phyloP scores from a whole-genome alignment of 2,797 vertebrate genomes.

The Pogonophryne albipinna region DNA sequence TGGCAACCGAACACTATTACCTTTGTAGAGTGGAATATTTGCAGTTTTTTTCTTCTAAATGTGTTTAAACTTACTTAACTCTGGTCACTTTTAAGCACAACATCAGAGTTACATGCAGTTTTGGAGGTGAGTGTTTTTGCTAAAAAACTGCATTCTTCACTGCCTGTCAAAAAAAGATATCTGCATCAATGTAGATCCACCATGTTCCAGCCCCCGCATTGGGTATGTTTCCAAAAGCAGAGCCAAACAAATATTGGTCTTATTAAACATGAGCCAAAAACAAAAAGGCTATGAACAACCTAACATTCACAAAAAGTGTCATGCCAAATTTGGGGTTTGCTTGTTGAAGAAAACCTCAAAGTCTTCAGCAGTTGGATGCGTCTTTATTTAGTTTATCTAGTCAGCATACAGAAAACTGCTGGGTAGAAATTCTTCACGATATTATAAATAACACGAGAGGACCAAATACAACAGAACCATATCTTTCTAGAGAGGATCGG shows the following conservation, averaged over 20 bases:
- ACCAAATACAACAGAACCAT: slow-evolving; percentile 21
- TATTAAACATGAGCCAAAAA: slow-evolving; percentile 16
- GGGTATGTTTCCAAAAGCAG: background rate
- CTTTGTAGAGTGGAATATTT: slow-evolving; percentile 64
- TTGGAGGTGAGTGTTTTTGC: slow-evolving; percentile 9
- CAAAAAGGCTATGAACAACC: background rate
- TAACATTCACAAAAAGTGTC: background rate
- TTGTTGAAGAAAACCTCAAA: slow-evolving; percentile 31
- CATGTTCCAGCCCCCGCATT: background rate
- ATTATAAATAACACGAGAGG: background rate
- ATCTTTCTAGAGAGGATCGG: background rate
- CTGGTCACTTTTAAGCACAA: slow-evolving; percentile 34
- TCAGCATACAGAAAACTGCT: slow-evolving; percentile 1
- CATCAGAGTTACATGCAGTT: slow-evolving; percentile 9
- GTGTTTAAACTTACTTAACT: slow-evolving; percentile 33
- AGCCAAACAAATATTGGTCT: slow-evolving; percentile 15
- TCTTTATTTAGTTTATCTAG: background rate
- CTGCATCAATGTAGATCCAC: background rate
- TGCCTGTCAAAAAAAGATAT: background rate
- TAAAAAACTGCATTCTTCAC: background rate
- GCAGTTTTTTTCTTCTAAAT: slow-evolving; percentile 32
- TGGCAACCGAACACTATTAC: slow-evolving; percentile 64
- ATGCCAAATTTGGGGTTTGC: slow-evolving; percentile 13
- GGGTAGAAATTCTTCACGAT: slow-evolving; percentile 9
- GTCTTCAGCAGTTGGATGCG: background rate